Conservation (phyloP, 2,888 invertebrate genomes). For the Cecidostiba fungosa region DNA sequence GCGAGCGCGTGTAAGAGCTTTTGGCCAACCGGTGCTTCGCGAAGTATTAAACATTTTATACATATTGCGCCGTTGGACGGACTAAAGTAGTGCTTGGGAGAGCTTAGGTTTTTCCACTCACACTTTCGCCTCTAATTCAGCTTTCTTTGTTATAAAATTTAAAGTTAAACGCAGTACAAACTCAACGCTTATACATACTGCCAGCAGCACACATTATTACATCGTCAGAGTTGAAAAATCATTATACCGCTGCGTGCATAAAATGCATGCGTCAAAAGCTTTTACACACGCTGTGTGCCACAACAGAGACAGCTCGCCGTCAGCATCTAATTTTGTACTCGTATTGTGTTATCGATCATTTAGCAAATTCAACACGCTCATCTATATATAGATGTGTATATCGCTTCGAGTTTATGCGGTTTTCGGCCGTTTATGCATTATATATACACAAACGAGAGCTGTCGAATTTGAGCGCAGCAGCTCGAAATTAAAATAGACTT, state of each 20-base stretch:
- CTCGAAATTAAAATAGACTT: background rate
- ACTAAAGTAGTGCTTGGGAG: background rate
- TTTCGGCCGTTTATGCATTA: background rate
- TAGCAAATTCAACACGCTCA: background rate
- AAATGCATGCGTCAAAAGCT: slow-evolving; percentile 26
- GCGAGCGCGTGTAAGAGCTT: background rate
- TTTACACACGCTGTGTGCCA: background rate
- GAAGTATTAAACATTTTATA: slow-evolving; percentile 6
- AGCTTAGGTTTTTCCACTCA: background rate
- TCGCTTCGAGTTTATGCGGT: background rate
- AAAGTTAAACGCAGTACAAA: background rate
- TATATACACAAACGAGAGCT: background rate
- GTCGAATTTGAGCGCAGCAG: background rate
- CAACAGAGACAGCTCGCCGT: background rate
- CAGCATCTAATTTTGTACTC: slow-evolving; percentile 11
- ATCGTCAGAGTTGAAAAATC: background rate
- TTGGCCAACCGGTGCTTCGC: background rate
- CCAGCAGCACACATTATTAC: too few relatives aligned
- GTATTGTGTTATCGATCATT: slow-evolving; percentile 7
- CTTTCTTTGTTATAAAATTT: background rate
- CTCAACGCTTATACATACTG: background rate
- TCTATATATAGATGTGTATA: background rate
- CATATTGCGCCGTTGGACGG: background rate
- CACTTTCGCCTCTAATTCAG: background rate
- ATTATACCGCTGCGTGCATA: background rate